Conservation (phyloP, 2,888 invertebrate genomes). For the Eristalinus sepulchralis region DNA sequence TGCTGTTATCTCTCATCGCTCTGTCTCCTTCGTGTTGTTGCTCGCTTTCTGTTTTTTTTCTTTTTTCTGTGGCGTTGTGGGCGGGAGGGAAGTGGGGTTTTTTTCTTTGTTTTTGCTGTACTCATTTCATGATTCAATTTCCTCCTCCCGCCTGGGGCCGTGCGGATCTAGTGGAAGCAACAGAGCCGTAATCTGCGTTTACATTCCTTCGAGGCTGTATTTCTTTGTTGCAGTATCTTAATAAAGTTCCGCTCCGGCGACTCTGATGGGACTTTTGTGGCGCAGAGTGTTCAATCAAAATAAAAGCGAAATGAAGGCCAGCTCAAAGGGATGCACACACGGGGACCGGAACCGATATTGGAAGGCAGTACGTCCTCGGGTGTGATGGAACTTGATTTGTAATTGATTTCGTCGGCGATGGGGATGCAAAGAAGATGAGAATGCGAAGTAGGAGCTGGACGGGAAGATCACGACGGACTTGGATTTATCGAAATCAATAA, state of each 20-base stretch:
- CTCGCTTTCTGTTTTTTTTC: not conserved
- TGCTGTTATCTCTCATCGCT: not conserved
- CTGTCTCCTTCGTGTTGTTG: too few relatives aligned
- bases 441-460: not conserved
- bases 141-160: constrained; percentile 15
- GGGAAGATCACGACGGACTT: too few relatives aligned
- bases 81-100: too few relatives aligned
- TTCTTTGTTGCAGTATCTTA: constrained; percentile 42
- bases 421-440: not conserved
- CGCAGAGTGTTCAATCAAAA: not conserved
- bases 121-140: constrained; percentile 44
- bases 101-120: not conserved
- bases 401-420: constrained; percentile 7
- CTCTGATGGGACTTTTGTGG: constrained; percentile 13
- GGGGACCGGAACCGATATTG: not conserved
- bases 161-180: not conserved
- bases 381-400: constrained; percentile 29
- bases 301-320: not conserved
- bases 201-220: constrained; percentile 50
- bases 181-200: constrained; percentile 42
- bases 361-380: not conserved
- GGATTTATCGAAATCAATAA: too few relatives aligned
- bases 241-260: constrained; percentile 18
- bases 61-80: too few relatives aligned
- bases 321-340: not conserved